Evolutionary conservation across 2,797 vertebrate genomes (phyloP), one percentile per base, ranked within the genome.

Genomic region (Mus caroli): DNA sequence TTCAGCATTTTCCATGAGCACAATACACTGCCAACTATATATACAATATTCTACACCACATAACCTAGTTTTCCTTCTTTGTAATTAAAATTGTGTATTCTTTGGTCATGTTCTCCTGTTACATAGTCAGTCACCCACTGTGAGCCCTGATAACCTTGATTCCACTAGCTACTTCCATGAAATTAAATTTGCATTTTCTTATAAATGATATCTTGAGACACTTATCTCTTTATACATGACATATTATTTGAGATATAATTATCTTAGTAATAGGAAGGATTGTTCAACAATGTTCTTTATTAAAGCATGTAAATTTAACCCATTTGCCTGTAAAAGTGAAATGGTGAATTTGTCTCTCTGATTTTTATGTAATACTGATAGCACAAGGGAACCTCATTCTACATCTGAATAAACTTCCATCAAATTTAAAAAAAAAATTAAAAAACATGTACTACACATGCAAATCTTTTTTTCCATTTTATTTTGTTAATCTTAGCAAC

Each of bases 401-500:
- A 10, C 40, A 37, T 91, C 9, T 15, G n/a, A 13, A 24, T 31
- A 90, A 75, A 58, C 1, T 10, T 54, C 52, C 91, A 37, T 14
- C 28, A 85, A 76, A 56, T 56, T 50, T 9, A 40, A 79, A 71
- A 0, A 13, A 43, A 80, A 28, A 26, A 26, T n/a, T n/a, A 26
- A 22, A 58, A 11, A 84, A 46, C 52, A 79, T 12, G 20, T 13
- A 43, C 50, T 31, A 40, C 6, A 78, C 26, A 37, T 43, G 0
- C 58, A 88, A 43, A 64, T 90, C 43, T 52, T n/a, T 75, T 86
- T 43, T 46, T 88, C 3, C 15, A 22, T 58, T 15, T 40, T 28
- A 28, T 56, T 82, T 77, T 43, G 40, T 78, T 94, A n/a, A 80
- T 85, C 22, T 64, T 94, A 90, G 43, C 34, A 90, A 82, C 6